A percentile compares a stretch with the other conserved stretches of the same genome.
Conservation (phyloP, 2,888 invertebrate genomes). For the Drosophila hawaiiensis region DNA sequence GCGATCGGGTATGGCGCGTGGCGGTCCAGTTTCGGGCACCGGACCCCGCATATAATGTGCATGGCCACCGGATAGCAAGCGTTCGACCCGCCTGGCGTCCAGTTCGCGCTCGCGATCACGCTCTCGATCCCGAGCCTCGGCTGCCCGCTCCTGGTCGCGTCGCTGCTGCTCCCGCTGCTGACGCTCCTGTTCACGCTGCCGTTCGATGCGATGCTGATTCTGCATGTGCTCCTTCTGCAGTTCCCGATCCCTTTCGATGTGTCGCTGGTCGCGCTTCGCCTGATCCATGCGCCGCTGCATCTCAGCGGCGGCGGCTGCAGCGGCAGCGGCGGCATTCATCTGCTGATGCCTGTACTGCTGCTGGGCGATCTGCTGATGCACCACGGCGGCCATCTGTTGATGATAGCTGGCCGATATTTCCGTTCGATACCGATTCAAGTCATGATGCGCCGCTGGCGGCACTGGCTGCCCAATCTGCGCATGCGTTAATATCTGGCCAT, state of each 20-base stretch:
- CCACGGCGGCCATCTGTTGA: constrained; percentile 73
- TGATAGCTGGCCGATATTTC: constrained; percentile 85
- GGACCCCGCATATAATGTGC: constrained; percentile 77
- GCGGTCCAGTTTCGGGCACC: constrained; percentile 81
- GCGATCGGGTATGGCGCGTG: constrained; percentile 83
- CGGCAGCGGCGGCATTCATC: constrained; percentile 70
- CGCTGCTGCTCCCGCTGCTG: constrained; percentile 75
- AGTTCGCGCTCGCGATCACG: constrained; percentile 64
- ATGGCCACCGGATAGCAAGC: constrained; percentile 66
- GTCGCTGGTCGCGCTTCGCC: constrained; percentile 77
- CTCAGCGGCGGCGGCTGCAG: constrained; percentile 72
- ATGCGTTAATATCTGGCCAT: constrained; percentile 38
- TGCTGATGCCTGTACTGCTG: constrained; percentile 81
- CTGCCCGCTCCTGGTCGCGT: constrained; percentile 80
- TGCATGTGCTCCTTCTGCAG: constrained; percentile 80
- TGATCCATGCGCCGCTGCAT: constrained; percentile 79
- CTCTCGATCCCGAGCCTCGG: constrained; percentile 81
- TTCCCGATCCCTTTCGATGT: constrained; percentile 81
- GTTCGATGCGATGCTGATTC: constrained; percentile 74
- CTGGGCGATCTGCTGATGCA: constrained; percentile 76
- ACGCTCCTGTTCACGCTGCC: constrained; percentile 82
- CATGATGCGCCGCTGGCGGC: constrained; percentile 82
- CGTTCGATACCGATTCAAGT: constrained; percentile 84
- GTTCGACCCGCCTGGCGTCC: constrained; percentile 81
- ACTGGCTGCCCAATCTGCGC: constrained; percentile 47